Evolutionary conservation across 2,888 invertebrate genomes (phyloP), one percentile per base, ranked within the genome.

Genomic region (Limenitis camilla): DNA sequence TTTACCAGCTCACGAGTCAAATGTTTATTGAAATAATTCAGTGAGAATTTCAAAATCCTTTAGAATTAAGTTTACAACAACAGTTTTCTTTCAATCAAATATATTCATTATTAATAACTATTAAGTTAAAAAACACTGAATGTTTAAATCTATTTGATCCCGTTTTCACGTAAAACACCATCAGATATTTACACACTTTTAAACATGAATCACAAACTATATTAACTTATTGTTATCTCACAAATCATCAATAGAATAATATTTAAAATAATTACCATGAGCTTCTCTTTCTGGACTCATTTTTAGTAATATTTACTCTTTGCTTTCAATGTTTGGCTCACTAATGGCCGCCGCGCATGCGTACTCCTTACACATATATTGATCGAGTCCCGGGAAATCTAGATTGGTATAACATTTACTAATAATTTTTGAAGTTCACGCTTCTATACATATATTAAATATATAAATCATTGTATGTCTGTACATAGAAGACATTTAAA

Each of bases 221-320:
- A 1, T 2, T 19, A 19, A 33, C 8, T 10, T 1, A 28, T 6
- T 11, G 10, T n/a, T 4, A 9, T 48, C 27, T 33, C 8, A 4
- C 10, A 10, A 48, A 28, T 8, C 11, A 8, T 9, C n/a, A 40
- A 5, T 40, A 51, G 29, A 38, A 36, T 38, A 10, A 45, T 32
- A 47, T 11, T 29, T 40, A 40, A 48, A 35, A 46, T 30, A 19
- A 49, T 60, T 72, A 85, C 85, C 78, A 69, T 79, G 81, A 38
- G 69, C 60, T 56, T 83, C 81, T 47, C 74, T 65, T 55, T 81
- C 81, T 0, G 83, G 71, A 56, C 76, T 75, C 77, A 81, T 80
- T 65, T 75, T 75, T 52, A 59, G 52, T 51, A 57, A 47, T 61
- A 56, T 52, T 63, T 59, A 54, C 43, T 45, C 63, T 72, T 70